Conservation (phyloP, 2,113 vertebrate species). For the Salvelinus fontinalis region DNA sequence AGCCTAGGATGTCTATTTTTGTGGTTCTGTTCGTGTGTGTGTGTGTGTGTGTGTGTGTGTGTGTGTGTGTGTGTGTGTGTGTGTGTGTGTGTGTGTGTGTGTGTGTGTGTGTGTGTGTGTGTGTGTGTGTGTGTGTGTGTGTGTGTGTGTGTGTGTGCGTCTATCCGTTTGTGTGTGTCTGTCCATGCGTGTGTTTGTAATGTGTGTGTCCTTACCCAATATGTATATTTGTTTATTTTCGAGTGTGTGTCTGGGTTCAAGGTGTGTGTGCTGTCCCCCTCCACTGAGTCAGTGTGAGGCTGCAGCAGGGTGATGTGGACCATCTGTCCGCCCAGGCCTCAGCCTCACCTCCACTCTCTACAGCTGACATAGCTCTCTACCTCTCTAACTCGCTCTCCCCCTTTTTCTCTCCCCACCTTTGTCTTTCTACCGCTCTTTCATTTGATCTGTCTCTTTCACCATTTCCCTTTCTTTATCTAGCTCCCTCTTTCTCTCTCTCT, state of each 20-base stretch:
- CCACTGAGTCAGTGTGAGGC: slow-evolving; percentile 42
- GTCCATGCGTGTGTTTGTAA: background rate
- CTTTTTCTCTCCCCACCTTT: slow-evolving; percentile 13
- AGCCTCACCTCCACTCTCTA: background rate
- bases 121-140: background rate
- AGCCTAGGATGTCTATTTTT: no score
- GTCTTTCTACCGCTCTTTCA: slow-evolving; percentile 22
- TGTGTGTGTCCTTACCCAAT: no score
- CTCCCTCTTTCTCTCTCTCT: background rate
- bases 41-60: no score
- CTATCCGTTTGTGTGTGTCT: background rate
- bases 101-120: background rate
- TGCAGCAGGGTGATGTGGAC: slow-evolving; percentile 56
- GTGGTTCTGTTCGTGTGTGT: no score
- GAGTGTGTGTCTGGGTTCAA: slow-evolving; percentile 3
- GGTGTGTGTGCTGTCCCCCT: slow-evolving; percentile 36
- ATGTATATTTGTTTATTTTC: no score
- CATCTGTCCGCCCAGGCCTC: slow-evolving; percentile 52
- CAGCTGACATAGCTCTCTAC: background rate
- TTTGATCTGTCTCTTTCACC: background rate
- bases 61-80: no score
- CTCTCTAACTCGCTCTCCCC: background rate
- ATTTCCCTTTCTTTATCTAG: background rate
- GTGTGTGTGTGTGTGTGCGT: background rate
- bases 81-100: no score